A percentile compares a stretch with the other conserved stretches of the same genome.
These are phyloP conservation scores for Adrianichthys oophorus DNA, from an alignment of 2,797 vertebrate species.

Conservation along the genomic window DNA sequence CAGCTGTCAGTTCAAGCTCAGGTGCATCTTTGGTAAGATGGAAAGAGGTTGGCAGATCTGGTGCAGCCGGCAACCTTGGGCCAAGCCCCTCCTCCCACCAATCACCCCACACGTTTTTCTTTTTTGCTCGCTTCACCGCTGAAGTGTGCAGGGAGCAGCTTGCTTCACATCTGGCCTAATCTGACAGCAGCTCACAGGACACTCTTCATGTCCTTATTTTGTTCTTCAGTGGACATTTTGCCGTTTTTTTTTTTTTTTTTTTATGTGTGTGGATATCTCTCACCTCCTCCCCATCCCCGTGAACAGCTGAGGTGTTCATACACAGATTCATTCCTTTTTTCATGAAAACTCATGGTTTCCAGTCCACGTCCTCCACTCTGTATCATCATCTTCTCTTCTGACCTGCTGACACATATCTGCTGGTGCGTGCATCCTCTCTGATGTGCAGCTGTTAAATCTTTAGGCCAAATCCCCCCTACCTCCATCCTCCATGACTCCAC, in stretches of 20 bases:
- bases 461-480: conserved; percentile 41
- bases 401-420: conserved; percentile 68
- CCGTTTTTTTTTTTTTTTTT: conserved; percentile 14
- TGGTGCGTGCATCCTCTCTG: conserved; percentile 48
- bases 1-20: conserved; percentile 14
- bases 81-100: conserved; percentile 18
- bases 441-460: conserved; percentile 52
- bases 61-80: conserved; percentile 43
- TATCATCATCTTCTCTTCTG: conserved; percentile 19
- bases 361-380: neutral
- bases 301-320: conserved; percentile 1
- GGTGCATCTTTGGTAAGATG: conserved; percentile 21
- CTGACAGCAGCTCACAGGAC: conserved; percentile 6
- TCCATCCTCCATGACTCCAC: conserved; percentile 23
- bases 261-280: conserved; percentile 1
- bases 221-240: conserved; percentile 39
- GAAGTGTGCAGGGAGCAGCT: conserved; percentile 44
- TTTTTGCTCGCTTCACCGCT: conserved; percentile 27
- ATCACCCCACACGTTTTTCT: conserved; percentile 20
- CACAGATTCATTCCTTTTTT: conserved; percentile 1
- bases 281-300: conserved; percentile 2
- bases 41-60: conserved; percentile 44
- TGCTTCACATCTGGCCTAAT: conserved; percentile 42
- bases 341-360: neutral
- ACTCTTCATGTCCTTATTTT: conserved; percentile 9